A percentile compares a stretch with the other conserved stretches of the same genome.
These are phyloP conservation scores for Acanthiza pusilla DNA, from an alignment of 2,797 vertebrate species.

Conservation along the genomic window DNA sequence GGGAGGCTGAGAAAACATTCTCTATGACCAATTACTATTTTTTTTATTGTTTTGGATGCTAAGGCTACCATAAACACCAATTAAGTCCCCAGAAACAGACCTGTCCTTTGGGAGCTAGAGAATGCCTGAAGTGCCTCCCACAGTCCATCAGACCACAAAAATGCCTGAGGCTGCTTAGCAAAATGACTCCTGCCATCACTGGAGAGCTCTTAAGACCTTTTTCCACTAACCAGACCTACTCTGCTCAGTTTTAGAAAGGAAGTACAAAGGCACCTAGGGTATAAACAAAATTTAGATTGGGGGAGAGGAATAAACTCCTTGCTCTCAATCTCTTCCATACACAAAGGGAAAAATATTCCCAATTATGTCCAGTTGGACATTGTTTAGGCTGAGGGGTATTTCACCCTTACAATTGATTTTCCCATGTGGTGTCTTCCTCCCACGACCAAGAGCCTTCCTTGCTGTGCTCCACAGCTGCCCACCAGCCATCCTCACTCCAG, in stretches of 20 bases:
- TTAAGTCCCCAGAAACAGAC: slow-evolving; percentile 3
- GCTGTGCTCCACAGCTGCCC: not conserved
- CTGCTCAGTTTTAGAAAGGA: not conserved
- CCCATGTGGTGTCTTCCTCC: not conserved
- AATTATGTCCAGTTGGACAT: not conserved
- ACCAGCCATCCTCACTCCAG: not conserved
- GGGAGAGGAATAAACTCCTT: not conserved
- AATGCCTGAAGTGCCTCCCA: not conserved
- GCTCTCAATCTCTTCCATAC: not conserved
- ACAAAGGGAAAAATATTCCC: not conserved
- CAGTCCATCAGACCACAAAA: not conserved
- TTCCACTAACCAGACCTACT: not conserved
- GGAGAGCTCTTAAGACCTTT: not conserved
- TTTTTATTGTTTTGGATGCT: not conserved
- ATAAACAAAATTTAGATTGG: not conserved
- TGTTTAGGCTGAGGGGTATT: not conserved
- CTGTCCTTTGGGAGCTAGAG: not conserved
- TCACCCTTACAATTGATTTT: not conserved
- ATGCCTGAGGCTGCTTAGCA: not conserved
- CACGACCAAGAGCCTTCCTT: not conserved
- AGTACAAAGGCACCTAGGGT: not conserved
- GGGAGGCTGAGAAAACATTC: slow-evolving; percentile 7
- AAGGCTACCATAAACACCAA: slow-evolving; percentile 7
- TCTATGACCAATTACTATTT: not conserved
- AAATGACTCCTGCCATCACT: not conserved